These are phyloP conservation scores for Dasypus novemcinctus DNA, from an alignment of 2,113 vertebrate genomes.

Conservation along the genomic window DNA sequence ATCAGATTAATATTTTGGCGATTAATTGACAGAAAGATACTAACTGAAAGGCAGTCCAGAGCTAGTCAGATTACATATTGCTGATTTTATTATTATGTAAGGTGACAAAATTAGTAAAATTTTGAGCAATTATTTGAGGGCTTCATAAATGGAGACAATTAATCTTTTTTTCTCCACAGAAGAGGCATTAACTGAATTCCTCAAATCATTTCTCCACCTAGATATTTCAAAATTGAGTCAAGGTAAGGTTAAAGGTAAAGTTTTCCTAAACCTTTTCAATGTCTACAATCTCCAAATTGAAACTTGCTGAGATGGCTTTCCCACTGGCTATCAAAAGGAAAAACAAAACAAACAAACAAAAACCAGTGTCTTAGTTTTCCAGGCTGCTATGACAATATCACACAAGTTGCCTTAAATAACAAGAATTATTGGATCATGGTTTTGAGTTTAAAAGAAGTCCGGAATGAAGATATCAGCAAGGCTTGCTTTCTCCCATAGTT, in stretches of 20 bases:
- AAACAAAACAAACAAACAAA: neutral
- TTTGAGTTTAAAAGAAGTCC: too few species aligned
- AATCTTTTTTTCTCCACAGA: neutral
- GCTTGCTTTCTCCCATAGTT: too few species aligned
- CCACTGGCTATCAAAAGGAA: neutral
- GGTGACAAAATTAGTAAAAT: neutral
- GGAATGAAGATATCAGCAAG: too few species aligned
- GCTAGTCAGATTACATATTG: neutral
- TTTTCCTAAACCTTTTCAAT: neutral
- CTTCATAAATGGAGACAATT: neutral
- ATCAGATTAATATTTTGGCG: neutral
- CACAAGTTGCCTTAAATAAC: too few species aligned
- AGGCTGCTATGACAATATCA: too few species aligned
- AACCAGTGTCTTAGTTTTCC: too few species aligned
- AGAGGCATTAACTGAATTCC: neutral
- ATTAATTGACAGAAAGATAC: neutral
- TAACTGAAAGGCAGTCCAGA: neutral
- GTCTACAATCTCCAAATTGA: neutral
- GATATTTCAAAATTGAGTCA: neutral
- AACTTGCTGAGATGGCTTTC: neutral
- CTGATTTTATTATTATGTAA: neutral
- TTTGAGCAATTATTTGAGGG: neutral
- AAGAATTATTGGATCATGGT: too few species aligned
- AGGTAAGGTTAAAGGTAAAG: neutral
- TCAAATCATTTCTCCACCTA: neutral